phyloP scores from a whole-genome alignment of 2,113 vertebrate species.

The Emydocephalus ijimae region DNA sequence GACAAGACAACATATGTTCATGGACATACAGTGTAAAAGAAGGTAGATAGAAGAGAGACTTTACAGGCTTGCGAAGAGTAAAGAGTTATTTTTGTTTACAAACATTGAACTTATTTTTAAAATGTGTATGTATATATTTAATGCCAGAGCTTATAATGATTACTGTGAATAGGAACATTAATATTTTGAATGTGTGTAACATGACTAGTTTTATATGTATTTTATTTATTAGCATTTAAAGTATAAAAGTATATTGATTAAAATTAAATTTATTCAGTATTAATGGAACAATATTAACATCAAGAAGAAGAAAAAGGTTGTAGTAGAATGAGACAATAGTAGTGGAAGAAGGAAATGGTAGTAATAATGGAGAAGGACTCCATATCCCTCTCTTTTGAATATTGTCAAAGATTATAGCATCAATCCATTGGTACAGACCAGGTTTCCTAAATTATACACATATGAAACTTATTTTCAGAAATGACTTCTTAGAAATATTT shows the following conservation, averaged over 20 bases:
- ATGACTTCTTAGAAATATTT: conserved; percentile 3
- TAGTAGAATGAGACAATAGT: not conserved
- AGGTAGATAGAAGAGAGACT: not conserved
- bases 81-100: no score
- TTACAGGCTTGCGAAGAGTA: not conserved
- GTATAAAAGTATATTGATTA: not conserved
- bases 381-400: not conserved
- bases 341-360: not conserved
- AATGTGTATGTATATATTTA: not conserved
- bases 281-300: not conserved
- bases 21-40: not conserved
- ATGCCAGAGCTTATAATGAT: not conserved
- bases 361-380: not conserved
- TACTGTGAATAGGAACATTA: conserved; percentile 9
- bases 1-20: not conserved
- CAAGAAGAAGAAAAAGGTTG: not conserved
- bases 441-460: not conserved
- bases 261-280: not conserved
- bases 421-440: not conserved
- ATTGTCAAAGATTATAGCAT: not conserved
- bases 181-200: conserved; percentile 24
- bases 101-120: not conserved
- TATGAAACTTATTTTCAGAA: not conserved
- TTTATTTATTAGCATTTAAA: not conserved
- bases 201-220: conserved; percentile 13